Percentiles rank a stretch among this genome's conserved stretches.
These are phyloP conservation scores for Girardia tigrina DNA, from an alignment of 2,888 invertebrate genomes.

Conservation along the genomic window DNA sequence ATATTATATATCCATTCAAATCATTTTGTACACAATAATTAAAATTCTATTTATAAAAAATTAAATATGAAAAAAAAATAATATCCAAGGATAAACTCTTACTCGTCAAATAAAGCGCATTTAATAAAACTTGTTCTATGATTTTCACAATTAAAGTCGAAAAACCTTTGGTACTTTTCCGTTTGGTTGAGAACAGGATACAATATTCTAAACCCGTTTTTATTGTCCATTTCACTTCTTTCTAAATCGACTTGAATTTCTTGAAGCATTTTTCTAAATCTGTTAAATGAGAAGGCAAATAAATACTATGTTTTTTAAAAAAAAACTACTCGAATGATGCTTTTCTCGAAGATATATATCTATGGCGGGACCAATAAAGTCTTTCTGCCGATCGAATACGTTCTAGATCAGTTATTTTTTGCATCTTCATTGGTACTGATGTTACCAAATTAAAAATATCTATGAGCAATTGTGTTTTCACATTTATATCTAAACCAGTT, in stretches of 20 bases:
- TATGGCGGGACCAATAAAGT: neutral
- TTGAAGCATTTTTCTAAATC: conserved; percentile 4
- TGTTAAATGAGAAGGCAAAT: no score
- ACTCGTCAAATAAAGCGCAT: neutral
- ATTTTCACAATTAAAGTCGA: neutral
- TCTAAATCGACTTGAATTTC: neutral
- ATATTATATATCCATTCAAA: no score
- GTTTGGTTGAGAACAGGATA: neutral
- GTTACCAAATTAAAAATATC: conserved; percentile 17
- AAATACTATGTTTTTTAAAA: no score
- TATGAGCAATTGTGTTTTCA: neutral
- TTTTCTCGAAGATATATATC: neutral
- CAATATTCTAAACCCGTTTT: neutral
- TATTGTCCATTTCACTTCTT: conserved; percentile 10
- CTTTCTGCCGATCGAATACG: neutral
- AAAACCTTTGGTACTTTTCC: neutral
- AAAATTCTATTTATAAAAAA: no score
- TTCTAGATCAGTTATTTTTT: neutral
- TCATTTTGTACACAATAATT: no score
- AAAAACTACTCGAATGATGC: neutral
- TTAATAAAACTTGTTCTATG: neutral
- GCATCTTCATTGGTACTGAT: neutral
- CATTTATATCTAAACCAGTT: neutral
- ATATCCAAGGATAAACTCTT: no score
- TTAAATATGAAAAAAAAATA: no score